These are phyloP conservation scores for Montipora foliosa DNA, from an alignment of 64 coral and sea anemone genomes.

Conservation along the genomic window DNA sequence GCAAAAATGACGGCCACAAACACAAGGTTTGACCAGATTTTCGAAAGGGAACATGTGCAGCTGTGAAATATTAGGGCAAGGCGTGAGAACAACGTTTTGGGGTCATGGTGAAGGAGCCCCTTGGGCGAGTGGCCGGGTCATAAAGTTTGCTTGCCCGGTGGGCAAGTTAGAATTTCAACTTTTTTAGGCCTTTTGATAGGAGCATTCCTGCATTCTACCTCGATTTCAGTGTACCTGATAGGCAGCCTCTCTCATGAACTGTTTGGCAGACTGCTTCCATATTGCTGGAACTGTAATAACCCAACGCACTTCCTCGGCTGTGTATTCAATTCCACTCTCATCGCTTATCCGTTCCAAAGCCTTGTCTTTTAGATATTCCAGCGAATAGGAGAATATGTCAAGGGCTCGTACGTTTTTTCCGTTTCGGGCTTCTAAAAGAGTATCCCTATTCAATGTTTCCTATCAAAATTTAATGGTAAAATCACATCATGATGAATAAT, in stretches of 20 bases:
- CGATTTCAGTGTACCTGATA: not conserved
- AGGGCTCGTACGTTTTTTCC: not conserved
- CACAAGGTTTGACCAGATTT: no score
- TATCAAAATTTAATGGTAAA: not conserved
- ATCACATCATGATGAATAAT: no score
- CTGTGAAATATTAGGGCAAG: no score
- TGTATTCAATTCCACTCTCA: conserved; percentile 5
- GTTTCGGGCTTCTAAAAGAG: not conserved
- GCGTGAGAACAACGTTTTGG: no score
- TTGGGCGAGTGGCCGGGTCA: no score
- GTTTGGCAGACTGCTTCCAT: conserved; percentile 31
- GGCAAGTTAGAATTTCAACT: no score
- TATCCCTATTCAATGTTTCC: not conserved
- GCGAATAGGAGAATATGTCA: conserved; percentile 4
- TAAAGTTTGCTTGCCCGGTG: no score
- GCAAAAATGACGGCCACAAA: no score
- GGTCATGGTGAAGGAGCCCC: no score
- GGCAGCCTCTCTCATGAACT: conserved; percentile 37
- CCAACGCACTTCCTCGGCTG: not conserved
- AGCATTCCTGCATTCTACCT: no score
- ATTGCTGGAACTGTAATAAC: conserved; percentile 39
- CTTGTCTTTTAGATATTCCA: conserved; percentile 6
- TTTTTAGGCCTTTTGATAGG: no score
- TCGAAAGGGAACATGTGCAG: no score
- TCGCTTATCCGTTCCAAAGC: not conserved